Evolutionary conservation across 2,888 invertebrate species (phyloP).

Genomic region (Nephrotoma flavescens): DNA sequence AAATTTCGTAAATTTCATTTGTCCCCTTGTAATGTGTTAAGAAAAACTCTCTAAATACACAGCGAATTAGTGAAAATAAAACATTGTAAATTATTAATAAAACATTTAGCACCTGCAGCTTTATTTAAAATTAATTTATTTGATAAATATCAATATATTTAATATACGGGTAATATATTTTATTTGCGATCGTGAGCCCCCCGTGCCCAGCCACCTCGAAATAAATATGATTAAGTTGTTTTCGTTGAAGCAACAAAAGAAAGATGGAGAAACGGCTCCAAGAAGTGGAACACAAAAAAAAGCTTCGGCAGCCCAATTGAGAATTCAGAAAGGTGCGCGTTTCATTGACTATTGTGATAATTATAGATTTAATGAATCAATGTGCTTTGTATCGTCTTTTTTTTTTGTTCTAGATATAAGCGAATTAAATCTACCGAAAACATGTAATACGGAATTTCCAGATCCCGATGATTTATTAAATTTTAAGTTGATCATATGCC

Average conservation of each 20-base stretch:
- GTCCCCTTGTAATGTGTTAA: not conserved
- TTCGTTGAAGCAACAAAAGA: conserved; percentile 95
- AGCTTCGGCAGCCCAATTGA: conserved; percentile 90
- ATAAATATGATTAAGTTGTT: conserved; percentile 86
- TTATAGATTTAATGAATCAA: not conserved
- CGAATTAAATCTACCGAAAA: conserved; percentile 93
- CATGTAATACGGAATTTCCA: conserved; percentile 89
- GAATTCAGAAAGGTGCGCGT: conserved; percentile 84
- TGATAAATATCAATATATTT: not conserved
- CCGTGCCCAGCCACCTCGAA: not conserved
- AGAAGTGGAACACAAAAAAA: conserved; percentile 69
- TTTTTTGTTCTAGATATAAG: conserved; percentile 67
- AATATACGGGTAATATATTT: not conserved
- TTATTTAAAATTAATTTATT: not conserved
- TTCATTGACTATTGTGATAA: not conserved
- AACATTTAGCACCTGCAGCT: not conserved
- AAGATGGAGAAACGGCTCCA: conserved; percentile 82
- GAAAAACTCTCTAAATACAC: not conserved
- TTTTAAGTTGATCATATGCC: conserved; percentile 91
- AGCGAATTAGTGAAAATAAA: not conserved
- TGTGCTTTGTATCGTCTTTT: not conserved
- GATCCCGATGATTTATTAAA: conserved; percentile 91
- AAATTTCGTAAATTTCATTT: not conserved
- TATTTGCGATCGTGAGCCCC: not conserved
- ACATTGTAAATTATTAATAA: not conserved